Evolutionary conservation across 2,888 invertebrate species (phyloP).

Genomic region (Agrochola litura): DNA sequence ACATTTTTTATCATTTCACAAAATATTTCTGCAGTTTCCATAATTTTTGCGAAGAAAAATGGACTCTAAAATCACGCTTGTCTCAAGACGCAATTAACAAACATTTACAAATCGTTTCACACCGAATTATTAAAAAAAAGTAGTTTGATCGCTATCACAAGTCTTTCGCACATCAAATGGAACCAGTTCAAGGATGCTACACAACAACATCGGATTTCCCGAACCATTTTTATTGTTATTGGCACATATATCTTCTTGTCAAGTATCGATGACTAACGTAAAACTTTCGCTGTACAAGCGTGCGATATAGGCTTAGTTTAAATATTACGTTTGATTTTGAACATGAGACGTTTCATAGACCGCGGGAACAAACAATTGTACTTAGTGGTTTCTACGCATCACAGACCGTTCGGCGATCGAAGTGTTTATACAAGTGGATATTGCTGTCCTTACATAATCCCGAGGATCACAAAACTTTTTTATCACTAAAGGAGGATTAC

Average conservation of each 20-base stretch:
- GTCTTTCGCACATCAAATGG: slow-evolving; percentile 65
- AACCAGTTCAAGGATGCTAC: slow-evolving; percentile 80
- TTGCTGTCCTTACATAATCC: slow-evolving; percentile 17
- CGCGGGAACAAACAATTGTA: neutral
- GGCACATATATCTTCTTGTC: slow-evolving; percentile 65
- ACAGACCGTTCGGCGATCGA: slow-evolving; percentile 14
- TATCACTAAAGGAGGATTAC: slow-evolving; percentile 28
- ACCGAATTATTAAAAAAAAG: slow-evolving; percentile 50
- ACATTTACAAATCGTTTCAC: slow-evolving; percentile 48
- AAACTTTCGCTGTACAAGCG: slow-evolving; percentile 53
- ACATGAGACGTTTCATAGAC: neutral
- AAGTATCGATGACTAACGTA: slow-evolving; percentile 69
- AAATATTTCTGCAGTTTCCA: neutral
- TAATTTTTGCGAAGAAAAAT: slow-evolving; percentile 19
- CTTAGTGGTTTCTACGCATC: neutral
- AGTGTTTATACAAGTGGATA: slow-evolving; percentile 27
- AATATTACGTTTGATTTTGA: slow-evolving; percentile 25
- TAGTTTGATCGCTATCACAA: slow-evolving; percentile 58
- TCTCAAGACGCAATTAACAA: slow-evolving; percentile 45
- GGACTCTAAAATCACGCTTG: slow-evolving; percentile 11
- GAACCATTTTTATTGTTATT: slow-evolving; percentile 79
- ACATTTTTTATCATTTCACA: neutral
- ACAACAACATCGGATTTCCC: slow-evolving; percentile 70
- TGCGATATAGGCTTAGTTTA: neutral
- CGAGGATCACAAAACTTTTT: slow-evolving; percentile 17